Base-by-base conservation (phyloP, 2,113 vertebrate genomes). In the Carettochelys insculpta region DNA sequence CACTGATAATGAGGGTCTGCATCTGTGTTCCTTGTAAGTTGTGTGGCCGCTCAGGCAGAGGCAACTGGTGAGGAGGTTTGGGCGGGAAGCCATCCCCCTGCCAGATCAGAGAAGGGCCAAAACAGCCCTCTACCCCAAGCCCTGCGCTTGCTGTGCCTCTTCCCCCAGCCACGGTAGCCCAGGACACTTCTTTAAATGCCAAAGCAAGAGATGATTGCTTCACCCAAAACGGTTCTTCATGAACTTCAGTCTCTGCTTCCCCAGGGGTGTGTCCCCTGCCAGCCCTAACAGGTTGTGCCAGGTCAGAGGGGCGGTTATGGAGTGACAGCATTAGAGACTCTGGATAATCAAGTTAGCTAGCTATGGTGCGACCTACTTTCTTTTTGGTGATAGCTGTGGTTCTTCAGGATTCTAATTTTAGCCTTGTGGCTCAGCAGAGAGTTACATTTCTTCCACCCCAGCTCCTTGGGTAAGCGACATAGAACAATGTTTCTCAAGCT, bases 331-430 rank as follows among this genome's bases (percentile, higher is more conserved):
- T 94, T 65, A 61, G 94, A 16, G 91, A 90, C 11, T 65, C 95
- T 47, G 77, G 96, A 93, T 95, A 95, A 96, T 96, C 95, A 0
- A 95, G 95, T 94, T 97, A 96, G 91, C 94, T 92, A 94, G 83
- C 87, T 92, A 54, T 87, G 95, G 94, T 75, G 53, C 95, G 96
- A 97, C 95, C 96, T 95, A 95, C 95, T 97, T 97, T 97, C 90
- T 89, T 95, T 93, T 89, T 94, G 94, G 94, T 50, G 11, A 95
- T 95, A 47, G 76, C 94, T 90, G 94, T 80, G 94, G 92, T 94
- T 95, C 83, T 85, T 92, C 94, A 94, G 89, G 94, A 80, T 95
- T 84, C 94, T 97, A 97, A 95, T 96, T 97, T 97, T 97, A 95
- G 94, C 89, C 85, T 65, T 77, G n/a, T 52, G 92, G 92, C 92